Base-by-base conservation (phyloP, 2,888 invertebrate species). In the Trichogramma evanescens region DNA sequence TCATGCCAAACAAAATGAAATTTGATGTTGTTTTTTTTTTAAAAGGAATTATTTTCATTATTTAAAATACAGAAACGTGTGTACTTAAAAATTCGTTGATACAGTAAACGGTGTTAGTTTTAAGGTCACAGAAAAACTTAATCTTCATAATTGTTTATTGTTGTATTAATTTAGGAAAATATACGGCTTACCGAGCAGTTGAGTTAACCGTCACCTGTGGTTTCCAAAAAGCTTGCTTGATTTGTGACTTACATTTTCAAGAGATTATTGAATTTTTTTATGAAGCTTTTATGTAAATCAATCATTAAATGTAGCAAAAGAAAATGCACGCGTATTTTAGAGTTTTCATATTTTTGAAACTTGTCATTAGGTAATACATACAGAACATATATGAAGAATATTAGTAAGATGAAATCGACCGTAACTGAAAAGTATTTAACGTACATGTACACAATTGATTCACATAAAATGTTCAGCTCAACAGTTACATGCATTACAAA, bases 171-270 rank as follows among this genome's bases (percentile, higher is more conserved):
- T 63, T 61, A 61, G 65, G 26, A 48, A 64, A 66, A 66, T 60
- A 68, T 73, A 68, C 68, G 68, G 68, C 76, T 76, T 76, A 76
- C 74, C 75, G 56, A 67, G 64, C 61, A 63, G 65, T 71, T 73
- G 71, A 67, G 66, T 69, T 69, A 72, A 75, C 77, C 76, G 71
- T 71, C 75, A 77, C 76, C 76, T 60, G 66, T 71, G 70, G 67
- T 69, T 70, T 69, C 70, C 68, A 69, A 71, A 73, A 74, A 70
- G 72, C 69, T 66, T 68, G 65, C 63, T 58, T 56, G 61, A 46
- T 51, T 50, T 56, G 52, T 45, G 45, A 45, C 45, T 45, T 45
- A 45, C 8, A 45, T 45, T 45, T 8, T 45, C 2, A 45, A 9
- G 55, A 54, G 41, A 26, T 50, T 63, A 58, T 66, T 65, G 68